phyloP scores from a whole-genome alignment of 2,113 vertebrate species.

The Dicentrarchus labrax region DNA sequence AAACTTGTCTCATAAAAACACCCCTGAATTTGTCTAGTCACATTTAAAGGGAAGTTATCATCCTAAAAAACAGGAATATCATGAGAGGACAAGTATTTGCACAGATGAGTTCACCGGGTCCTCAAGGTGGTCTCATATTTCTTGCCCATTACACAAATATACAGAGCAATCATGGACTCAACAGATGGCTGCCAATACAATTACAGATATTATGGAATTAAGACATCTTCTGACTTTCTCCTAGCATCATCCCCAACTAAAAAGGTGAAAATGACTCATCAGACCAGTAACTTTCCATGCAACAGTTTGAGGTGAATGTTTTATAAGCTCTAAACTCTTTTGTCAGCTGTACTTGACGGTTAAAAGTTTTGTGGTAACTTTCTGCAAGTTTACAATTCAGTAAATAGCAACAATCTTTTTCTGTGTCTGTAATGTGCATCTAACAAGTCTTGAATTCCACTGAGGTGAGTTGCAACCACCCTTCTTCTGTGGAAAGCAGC shows the following conservation, averaged over 20 bases:
- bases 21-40: constrained; percentile 4
- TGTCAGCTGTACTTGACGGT: background rate
- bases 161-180: background rate
- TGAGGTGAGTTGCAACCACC: constrained; percentile 7
- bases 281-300: background rate
- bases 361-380: background rate
- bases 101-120: background rate
- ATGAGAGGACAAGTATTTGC: constrained; percentile 19
- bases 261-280: background rate
- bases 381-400: too few species aligned
- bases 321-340: background rate
- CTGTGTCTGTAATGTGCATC: background rate
- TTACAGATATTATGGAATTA: background rate
- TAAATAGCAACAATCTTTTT: background rate
- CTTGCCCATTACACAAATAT: background rate
- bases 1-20: constrained; percentile 27
- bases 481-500: background rate
- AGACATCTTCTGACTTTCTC: constrained; percentile 12
- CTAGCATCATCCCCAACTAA: constrained; percentile 2
- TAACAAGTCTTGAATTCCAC: constrained; percentile 10
- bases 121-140: constrained; percentile 13
- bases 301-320: background rate
- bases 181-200: background rate
- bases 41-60: constrained; percentile 17
- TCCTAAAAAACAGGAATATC: constrained; percentile 14